These are phyloP conservation scores for Apodemus sylvaticus DNA, from an alignment of 2,113 vertebrate genomes.

Conservation along the genomic window DNA sequence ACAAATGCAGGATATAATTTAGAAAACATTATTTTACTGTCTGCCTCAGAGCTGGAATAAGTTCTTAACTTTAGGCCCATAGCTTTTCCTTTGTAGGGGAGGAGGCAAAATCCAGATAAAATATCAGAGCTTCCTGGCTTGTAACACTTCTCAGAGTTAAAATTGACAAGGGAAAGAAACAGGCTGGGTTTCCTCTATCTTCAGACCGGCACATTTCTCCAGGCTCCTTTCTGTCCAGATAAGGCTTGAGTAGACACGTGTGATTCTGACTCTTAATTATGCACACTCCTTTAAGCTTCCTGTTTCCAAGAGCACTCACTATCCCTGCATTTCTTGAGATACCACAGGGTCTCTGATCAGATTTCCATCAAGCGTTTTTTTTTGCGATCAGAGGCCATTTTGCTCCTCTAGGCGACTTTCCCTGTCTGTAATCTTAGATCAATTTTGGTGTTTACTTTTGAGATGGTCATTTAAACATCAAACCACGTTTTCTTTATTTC, in stretches of 20 bases:
- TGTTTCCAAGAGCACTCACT: background rate
- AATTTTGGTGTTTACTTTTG: background rate
- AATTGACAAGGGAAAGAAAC: background rate
- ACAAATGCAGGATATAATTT: background rate
- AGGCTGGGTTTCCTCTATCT: background rate
- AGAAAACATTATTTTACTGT: background rate
- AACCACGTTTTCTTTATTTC: background rate
- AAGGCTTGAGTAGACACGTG: background rate
- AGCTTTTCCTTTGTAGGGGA: background rate
- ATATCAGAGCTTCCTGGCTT: background rate
- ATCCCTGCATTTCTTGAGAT: background rate
- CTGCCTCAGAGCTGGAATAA: background rate
- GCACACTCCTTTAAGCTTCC: background rate
- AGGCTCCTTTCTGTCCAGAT: background rate
- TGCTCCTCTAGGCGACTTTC: background rate
- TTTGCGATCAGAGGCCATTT: background rate
- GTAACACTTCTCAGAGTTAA: background rate
- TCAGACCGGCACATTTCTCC: background rate
- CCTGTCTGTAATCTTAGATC: background rate
- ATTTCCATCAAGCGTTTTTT: background rate
- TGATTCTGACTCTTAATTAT: background rate
- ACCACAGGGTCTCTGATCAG: background rate
- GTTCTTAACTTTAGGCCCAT: background rate
- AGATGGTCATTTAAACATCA: background rate
- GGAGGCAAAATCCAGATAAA: background rate